Base-by-base conservation (phyloP, 2,888 invertebrate species). In the Morpho achilles region DNA sequence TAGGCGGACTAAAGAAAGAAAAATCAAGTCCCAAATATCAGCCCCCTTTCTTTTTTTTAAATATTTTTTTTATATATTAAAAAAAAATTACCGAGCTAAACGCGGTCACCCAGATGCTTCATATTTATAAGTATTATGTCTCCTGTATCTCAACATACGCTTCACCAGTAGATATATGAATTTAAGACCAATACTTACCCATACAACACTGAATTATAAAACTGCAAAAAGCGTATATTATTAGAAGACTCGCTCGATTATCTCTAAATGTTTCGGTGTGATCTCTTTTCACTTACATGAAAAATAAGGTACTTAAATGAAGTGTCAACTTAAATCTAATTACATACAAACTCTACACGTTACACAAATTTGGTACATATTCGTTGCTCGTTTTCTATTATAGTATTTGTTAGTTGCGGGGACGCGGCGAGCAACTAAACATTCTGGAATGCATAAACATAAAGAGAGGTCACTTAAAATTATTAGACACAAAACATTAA, bases 341-440 rank as follows among this genome's bases (percentile, higher is more conserved):
- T 86, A 87, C 80, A 77, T 84, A 87, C 78, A 81, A 54, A 80
- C 69, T 79, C 77, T 86, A 84, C 76, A 77, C 76, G 72, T 79
- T 80, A 80, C 80, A 77, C 82, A 77, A 86, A 83, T 89, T 90
- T 90, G 90, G 89, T 89, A 87, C 87, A 84, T 77, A 84, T 89
- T 90, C 89, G 89, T 90, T 90, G 89, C 90, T 88, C 87, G 66
- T 71, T 70, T 69, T 67, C 59, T 61, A 67, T 69, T 68, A 71
- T 67, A 68, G 65, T 69, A 64, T 60, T 54, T 9, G 57, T 61
- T 61, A 71, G 69, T 69, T 66, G 70, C 68, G 58, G 58, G 58
- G 68, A 43, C 8, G 66, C 63, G 56, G 61, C 57, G 60, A 67
- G 70, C 72, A 72, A 72, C 69, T 66, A 70, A 82, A 82, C 69